Percentiles rank a stretch among this genome's conserved stretches.
Evolutionary conservation across 2,113 vertebrate species (phyloP).

Genomic region (Zosterops lateralis): DNA sequence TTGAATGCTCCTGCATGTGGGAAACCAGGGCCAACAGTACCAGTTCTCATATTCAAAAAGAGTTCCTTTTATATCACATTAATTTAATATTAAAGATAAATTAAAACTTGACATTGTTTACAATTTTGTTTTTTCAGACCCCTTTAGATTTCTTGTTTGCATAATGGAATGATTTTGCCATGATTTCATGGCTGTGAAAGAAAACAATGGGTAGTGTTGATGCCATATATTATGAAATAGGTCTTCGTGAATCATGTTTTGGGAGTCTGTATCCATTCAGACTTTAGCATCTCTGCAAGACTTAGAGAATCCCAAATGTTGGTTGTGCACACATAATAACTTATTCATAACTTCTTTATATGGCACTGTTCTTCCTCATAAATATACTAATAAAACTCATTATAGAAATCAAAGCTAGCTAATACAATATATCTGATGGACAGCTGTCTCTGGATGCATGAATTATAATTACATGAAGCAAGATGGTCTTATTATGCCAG

Average conservation of each 20-base stretch:
- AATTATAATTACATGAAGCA: conserved; percentile 43
- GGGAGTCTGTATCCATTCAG: neutral
- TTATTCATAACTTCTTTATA: conserved; percentile 55
- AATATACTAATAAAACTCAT: conserved; percentile 63
- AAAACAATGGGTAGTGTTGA: neutral
- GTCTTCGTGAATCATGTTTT: neutral
- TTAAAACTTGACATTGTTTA: neutral
- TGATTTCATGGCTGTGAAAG: neutral
- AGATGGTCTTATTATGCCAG: conserved; percentile 31
- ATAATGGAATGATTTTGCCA: neutral
- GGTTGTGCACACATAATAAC: conserved; percentile 18
- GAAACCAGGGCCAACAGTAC: neutral
- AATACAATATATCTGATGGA: conserved; percentile 50
- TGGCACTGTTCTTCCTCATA: conserved; percentile 36
- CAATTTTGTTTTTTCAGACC: neutral
- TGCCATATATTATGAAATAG: neutral
- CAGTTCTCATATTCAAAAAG: neutral
- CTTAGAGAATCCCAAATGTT: neutral
- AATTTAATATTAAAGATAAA: neutral
- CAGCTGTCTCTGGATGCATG: conserved; percentile 44
- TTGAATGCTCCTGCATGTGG: neutral
- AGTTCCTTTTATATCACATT: neutral
- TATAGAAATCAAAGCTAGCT: conserved; percentile 54
- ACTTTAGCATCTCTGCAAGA: neutral
- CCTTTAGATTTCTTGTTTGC: neutral